Percentiles rank a stretch among this genome's conserved stretches.
Conservation (phyloP, 2,888 invertebrate species). For the Drymonia ruficornis region DNA sequence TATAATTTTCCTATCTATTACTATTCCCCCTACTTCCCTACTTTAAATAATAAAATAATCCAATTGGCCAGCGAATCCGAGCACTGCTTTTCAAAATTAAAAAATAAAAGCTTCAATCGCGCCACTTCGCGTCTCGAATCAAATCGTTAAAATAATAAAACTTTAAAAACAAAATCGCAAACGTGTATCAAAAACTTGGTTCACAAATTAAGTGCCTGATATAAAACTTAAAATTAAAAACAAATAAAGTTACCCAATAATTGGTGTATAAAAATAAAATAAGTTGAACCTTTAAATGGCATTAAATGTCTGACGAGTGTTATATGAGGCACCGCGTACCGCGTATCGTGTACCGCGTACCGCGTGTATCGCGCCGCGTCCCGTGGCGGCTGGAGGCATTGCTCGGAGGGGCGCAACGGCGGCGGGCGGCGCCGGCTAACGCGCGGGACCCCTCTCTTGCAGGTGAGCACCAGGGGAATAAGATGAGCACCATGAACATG, state of each 20-base stretch:
- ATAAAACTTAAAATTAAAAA: background rate
- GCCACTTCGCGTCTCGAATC: conserved; percentile 17
- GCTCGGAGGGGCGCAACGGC: conserved; percentile 64
- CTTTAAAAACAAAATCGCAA: conserved; percentile 9
- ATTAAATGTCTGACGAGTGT: background rate
- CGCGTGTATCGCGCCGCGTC: background rate
- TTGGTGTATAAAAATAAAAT: too few species aligned
- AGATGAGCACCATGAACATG: conserved; percentile 95
- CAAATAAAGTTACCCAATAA: background rate
- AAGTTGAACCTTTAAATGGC: too few species aligned
- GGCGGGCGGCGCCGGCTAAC: conserved; percentile 81
- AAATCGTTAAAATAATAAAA: conserved; percentile 22
- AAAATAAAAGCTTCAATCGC: conserved; percentile 22
- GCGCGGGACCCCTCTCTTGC: conserved; percentile 84
- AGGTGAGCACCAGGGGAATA: conserved; percentile 91
- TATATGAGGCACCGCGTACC: conserved; percentile 1
- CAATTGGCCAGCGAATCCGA: conserved; percentile 70
- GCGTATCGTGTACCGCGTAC: too few species aligned
- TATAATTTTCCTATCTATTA: conserved; percentile 50
- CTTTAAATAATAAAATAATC: conserved; percentile 40
- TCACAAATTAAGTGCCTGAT: conserved; percentile 4
- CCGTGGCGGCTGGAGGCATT: conserved; percentile 49
- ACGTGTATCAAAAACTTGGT: background rate
- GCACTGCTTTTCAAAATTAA: conserved; percentile 72
- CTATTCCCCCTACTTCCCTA: conserved; percentile 68